Evolutionary conservation across 1,140 invertebrate species (phyloP), one percentile per base, ranked within the genome.

Genomic region (Apis laboriosa): DNA sequence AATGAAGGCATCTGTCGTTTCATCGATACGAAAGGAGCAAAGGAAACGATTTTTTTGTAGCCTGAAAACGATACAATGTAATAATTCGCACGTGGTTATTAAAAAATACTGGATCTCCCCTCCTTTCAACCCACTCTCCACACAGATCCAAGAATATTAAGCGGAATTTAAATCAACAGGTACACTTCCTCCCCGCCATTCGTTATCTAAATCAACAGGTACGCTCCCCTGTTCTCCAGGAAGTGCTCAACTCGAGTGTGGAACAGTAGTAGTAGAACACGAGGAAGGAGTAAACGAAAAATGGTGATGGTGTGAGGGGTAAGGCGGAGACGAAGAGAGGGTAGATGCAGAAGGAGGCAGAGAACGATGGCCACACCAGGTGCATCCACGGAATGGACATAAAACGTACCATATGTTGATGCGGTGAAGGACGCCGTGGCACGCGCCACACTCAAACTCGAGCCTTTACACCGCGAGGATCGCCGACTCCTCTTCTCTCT

Each of bases 371-470:
- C 34, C 34, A 43, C 87, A 92, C 92, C 93, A 93, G 93, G 93
- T 93, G 92, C 90, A 92, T 88, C 90, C 84, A 90, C 81, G 89
- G 91, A 92, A 93, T 93, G 90, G 92, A 90, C 88, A 89, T 88
- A 85, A 91, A 92, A 91, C 89, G 90, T 91, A 92, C 91, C 93
- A 93, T 93, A 93, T 93, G 93, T 93, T 93, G 92, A 92, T 92
- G 90, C 81, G 90, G 83, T 89, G 89, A 90, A 91, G 91, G 90
- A 92, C 91, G 89, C 88, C 87, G 82, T 67, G 92, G 92, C 93
- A 93, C 93, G 92, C 92, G 93, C 92, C 93, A 92, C 92, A 93
- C 91, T 93, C 88, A 91, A 92, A 92, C 91, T 88, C 87, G 89
- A 91, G 84, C 92, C 91, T 91, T 86, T 91, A 89, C 81, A 84